Evolutionary conservation across 2,888 invertebrate species (phyloP).

Genomic region (Galerucella nymphaeae): DNA sequence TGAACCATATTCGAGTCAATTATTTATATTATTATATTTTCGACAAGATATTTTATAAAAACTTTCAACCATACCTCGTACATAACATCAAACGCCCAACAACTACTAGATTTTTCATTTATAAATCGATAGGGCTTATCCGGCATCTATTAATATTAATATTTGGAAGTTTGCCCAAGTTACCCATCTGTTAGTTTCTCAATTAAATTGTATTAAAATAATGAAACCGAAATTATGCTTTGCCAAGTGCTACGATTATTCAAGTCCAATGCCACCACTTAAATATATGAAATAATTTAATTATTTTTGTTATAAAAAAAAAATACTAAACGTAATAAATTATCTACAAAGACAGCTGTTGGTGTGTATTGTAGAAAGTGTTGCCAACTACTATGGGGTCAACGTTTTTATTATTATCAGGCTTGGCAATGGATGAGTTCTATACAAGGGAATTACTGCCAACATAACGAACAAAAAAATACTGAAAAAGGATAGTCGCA

Average conservation of each 20-base stretch:
- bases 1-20: not conserved
- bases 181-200: not conserved
- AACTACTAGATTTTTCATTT: not conserved
- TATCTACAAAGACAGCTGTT: not conserved
- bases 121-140: not conserved
- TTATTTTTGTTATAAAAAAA: not conserved
- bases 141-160: not conserved
- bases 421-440: no score
- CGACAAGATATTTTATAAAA: not conserved
- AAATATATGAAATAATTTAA: not conserved
- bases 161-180: slow-evolving; percentile 4
- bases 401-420: not conserved
- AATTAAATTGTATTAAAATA: not conserved
- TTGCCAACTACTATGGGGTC: not conserved
- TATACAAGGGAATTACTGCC: no score
- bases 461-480: no score
- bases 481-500: no score
- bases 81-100: not conserved
- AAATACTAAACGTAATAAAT: not conserved
- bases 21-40: no score
- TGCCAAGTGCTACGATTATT: slow-evolving; percentile 8
- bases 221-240: not conserved
- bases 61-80: not conserved
- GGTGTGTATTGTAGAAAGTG: not conserved
- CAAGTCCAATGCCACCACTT: slow-evolving; percentile 12